These are phyloP conservation scores for Solen grandis DNA, from an alignment of 1,140 invertebrate species.

Conservation along the genomic window DNA sequence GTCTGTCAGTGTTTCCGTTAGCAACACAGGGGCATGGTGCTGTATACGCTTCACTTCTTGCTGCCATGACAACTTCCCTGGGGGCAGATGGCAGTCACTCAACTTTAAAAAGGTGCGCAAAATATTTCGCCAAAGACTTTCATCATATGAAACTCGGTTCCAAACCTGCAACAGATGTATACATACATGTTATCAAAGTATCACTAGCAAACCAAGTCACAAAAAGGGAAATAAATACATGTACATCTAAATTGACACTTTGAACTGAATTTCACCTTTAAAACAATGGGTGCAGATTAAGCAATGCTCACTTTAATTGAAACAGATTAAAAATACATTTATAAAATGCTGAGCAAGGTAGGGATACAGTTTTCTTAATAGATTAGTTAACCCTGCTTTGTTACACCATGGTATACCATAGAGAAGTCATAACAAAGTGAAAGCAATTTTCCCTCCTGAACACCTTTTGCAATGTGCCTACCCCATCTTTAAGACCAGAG, in stretches of 20 bases:
- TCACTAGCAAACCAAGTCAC: background rate
- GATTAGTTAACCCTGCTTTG: too few relatives aligned
- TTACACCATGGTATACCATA: too few relatives aligned
- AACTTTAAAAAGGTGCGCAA: conserved; percentile 77
- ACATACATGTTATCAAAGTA: background rate
- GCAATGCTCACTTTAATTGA: too few relatives aligned
- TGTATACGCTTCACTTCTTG: conserved; percentile 88
- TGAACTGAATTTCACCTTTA: background rate
- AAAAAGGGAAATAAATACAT: background rate
- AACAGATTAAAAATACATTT: too few relatives aligned
- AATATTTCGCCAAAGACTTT: conserved; percentile 76
- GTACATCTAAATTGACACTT: background rate
- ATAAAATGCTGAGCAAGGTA: too few relatives aligned
- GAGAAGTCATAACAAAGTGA: too few relatives aligned
- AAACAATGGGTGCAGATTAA: too few relatives aligned
- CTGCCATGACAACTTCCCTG: conserved; percentile 87
- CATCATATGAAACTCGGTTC: conserved; percentile 77
- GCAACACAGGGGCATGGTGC: conserved; percentile 87
- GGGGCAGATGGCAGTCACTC: conserved; percentile 80
- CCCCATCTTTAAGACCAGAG: too few relatives aligned
- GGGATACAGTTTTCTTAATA: too few relatives aligned
- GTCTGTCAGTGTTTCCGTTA: conserved; percentile 89
- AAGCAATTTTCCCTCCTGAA: too few relatives aligned
- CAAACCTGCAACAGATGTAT: conserved; percentile 62
- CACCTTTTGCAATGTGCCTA: too few relatives aligned